phyloP scores from a whole-genome alignment of 2,888 invertebrate species.

The Nephrotoma appendiculata region DNA sequence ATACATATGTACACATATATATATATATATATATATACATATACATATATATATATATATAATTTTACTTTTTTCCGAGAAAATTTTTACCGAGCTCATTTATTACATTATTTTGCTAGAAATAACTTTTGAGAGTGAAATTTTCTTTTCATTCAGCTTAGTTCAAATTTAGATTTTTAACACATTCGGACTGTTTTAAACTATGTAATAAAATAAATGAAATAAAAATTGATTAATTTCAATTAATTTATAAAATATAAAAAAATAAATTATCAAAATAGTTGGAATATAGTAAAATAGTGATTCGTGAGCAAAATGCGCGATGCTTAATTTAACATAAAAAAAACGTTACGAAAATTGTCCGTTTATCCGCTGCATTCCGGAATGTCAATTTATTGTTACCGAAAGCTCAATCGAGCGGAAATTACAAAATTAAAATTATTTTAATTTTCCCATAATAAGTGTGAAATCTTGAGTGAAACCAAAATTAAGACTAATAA shows the following conservation, averaged over 20 bases:
- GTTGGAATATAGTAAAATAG: neutral
- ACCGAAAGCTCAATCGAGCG: neutral
- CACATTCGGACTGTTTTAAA: neutral
- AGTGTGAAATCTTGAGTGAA: neutral
- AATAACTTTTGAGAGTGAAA: neutral
- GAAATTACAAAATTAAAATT: neutral
- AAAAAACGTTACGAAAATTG: neutral
- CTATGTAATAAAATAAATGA: neutral
- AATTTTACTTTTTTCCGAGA: neutral
- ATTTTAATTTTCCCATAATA: neutral
- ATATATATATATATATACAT: neutral
- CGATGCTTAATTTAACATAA: neutral
- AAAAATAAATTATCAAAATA: neutral
- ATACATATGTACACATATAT: neutral
- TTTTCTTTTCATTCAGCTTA: neutral
- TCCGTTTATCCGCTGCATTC: neutral
- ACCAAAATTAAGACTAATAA: neutral
- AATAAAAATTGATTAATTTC: neutral
- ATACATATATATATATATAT: neutral
- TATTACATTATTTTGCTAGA: neutral
- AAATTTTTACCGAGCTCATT: neutral
- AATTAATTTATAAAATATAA: neutral
- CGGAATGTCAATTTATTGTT: neutral
- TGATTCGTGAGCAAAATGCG: neutral
- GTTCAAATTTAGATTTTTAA: constrained; percentile 1